Evolutionary conservation across 2,113 vertebrate species (phyloP).

Genomic region (Platycercus adscitus): DNA sequence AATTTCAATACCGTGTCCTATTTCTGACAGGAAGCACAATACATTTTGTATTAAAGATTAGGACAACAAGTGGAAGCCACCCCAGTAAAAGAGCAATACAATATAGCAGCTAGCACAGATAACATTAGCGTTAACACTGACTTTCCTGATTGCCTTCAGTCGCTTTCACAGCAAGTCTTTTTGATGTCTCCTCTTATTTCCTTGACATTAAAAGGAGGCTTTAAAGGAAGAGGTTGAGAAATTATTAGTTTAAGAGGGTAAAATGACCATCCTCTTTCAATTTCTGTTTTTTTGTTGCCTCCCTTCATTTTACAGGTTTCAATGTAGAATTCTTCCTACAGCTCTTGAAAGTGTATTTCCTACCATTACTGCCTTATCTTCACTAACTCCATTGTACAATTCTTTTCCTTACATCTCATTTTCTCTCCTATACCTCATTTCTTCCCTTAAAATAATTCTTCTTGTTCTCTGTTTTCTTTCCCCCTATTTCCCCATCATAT

Average conservation of each 20-base stretch:
- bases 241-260: neutral
- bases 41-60: conserved; percentile 6
- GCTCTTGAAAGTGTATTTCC: neutral
- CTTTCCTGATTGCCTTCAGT: neutral
- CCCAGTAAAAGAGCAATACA: neutral
- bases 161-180: neutral
- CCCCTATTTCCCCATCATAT: neutral
- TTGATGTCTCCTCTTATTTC: neutral
- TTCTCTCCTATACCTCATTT: neutral
- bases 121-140: neutral
- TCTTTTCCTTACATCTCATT: neutral
- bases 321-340: neutral
- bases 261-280: neutral
- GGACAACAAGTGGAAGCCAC: conserved; percentile 27
- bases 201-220: conserved; percentile 2
- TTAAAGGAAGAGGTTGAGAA: neutral
- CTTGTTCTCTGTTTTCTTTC: neutral
- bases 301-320: neutral
- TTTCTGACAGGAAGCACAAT: conserved; percentile 41
- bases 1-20: conserved; percentile 3
- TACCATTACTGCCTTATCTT: neutral
- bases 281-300: neutral
- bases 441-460: neutral
- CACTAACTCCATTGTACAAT: neutral
- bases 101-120: neutral